Percentiles rank a stretch among this genome's conserved stretches.
phyloP scores from a whole-genome alignment of 2,888 invertebrate species.

The Pogonocherus hispidulus region DNA sequence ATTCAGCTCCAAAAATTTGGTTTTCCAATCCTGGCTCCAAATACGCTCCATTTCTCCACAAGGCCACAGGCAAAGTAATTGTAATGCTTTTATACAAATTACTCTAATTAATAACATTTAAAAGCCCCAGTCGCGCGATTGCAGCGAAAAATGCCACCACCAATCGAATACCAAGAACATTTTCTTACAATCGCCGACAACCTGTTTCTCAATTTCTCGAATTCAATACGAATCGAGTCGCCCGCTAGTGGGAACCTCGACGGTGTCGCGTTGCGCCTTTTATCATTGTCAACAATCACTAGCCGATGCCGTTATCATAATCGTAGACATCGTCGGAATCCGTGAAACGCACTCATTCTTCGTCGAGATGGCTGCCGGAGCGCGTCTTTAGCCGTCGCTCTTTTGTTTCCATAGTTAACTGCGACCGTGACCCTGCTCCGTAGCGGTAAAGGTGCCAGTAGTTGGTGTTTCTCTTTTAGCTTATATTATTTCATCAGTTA shows the following conservation, averaged over 20 bases:
- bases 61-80: no score
- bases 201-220: not conserved
- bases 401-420: no score
- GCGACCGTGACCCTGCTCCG: not conserved
- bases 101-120: no score
- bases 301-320: constrained; percentile 13
- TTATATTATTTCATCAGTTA: constrained; percentile 18
- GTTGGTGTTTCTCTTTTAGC: constrained; percentile 28
- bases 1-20: no score
- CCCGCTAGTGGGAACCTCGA: constrained; percentile 2
- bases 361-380: not conserved
- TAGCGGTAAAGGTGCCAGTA: not conserved
- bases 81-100: no score
- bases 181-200: not conserved
- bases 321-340: constrained; percentile 13
- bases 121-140: no score
- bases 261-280: constrained; percentile 5
- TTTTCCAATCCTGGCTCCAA: no score
- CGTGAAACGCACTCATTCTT: constrained; percentile 12
- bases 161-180: no score
- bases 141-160: no score
- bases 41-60: no score
- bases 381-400: constrained; percentile 2
- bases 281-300: constrained; percentile 24
- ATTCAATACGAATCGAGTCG: not conserved